Conservation (phyloP, 1,140 invertebrate species). For the Bombus sylvicola region DNA sequence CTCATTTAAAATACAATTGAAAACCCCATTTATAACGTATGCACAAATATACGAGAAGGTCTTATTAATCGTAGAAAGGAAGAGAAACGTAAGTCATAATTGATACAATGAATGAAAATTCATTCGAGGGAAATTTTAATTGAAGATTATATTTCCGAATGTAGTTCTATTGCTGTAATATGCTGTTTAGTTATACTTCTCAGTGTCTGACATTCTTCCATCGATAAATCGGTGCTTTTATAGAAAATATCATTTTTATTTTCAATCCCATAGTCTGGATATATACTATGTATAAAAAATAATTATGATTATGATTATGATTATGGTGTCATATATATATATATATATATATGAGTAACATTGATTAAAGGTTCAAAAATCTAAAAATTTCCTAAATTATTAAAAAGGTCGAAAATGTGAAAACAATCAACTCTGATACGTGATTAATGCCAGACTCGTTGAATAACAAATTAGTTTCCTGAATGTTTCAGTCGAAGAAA, state of each 20-base stretch:
- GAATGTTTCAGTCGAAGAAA: not conserved
- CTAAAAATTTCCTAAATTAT: not conserved
- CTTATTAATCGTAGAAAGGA: not conserved
- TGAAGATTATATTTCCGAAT: not conserved
- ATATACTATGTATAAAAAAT: no score
- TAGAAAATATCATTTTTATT: not conserved
- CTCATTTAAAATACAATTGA: not conserved
- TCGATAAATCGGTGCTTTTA: not conserved
- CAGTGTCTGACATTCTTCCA: no score
- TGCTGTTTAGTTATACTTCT: not conserved
- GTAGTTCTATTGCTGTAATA: not conserved
- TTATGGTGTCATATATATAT: no score
- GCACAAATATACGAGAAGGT: no score
- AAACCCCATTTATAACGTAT: not conserved
- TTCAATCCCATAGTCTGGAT: not conserved
- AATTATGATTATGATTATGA: no score
- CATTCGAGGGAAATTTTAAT: not conserved
- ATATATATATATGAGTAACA: no score
- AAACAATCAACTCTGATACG: no score
- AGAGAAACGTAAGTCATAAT: not conserved
- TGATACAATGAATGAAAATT: not conserved
- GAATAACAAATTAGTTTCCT: not conserved
- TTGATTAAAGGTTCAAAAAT: no score
- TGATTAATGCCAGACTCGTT: no score
- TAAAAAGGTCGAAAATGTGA: no score